Conservation (phyloP, 2,888 invertebrate species). For the Zaprionus lineosus region DNA sequence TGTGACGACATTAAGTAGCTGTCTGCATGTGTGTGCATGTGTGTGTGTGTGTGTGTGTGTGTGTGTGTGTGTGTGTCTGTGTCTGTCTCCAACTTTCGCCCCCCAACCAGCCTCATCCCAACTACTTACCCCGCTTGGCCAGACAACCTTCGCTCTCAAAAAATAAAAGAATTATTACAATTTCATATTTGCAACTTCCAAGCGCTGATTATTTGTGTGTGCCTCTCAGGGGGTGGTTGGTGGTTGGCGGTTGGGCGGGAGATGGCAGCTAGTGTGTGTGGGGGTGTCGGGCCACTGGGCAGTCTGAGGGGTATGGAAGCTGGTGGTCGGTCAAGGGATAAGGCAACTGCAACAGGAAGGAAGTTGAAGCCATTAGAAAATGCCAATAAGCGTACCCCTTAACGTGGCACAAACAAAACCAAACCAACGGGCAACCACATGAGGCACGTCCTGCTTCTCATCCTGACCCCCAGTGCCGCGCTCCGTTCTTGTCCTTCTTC, state of each 20-base stretch:
- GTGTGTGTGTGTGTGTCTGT: too few species aligned
- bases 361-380: constrained; percentile 78
- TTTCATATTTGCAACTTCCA: constrained; percentile 25
- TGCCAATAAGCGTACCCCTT: constrained; percentile 50
- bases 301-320: too few species aligned
- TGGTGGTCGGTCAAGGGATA: too few species aligned
- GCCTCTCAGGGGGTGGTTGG: not conserved
- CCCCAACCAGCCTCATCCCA: not conserved
- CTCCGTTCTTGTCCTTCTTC: too few species aligned
- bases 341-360: constrained; percentile 71
- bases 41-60: too few species aligned
- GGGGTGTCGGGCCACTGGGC: too few species aligned
- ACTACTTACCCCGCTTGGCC: too few species aligned
- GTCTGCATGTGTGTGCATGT: too few species aligned
- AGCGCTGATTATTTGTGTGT: not conserved
- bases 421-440: constrained; percentile 14
- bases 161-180: not conserved
- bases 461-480: too few species aligned
- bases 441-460: constrained; percentile 11
- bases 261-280: too few species aligned
- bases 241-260: not conserved
- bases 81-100: too few species aligned
- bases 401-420: constrained; percentile 46
- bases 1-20: constrained; percentile 57
- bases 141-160: too few species aligned